Base-by-base conservation (phyloP, 2,888 invertebrate species). In the Acrobasis repandana region DNA sequence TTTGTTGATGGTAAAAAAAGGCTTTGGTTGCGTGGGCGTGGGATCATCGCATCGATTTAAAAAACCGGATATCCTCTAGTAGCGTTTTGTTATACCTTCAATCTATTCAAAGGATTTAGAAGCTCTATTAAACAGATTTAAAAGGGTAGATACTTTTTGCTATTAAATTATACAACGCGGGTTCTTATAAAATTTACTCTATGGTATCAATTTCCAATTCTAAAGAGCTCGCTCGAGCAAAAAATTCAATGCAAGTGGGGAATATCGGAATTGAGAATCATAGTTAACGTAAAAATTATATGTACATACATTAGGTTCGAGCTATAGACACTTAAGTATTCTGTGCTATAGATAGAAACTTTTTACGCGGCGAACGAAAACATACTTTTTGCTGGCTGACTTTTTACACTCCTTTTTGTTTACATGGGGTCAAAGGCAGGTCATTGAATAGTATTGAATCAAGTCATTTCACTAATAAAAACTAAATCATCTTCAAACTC, bases 61-160 rank as follows among this genome's bases (percentile, higher is more conserved):
- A 79, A 79, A 76, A 80, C 85, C 88, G 90, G 90, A 90, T 87
- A 86, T 90, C 89, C 89, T 79, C 65, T 72, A 74, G 72, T 69
- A 61, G 63, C 67, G 74, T 79, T 82, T 79, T 80, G 80, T 82
- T 60, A 60, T 51, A 52, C 43, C 54, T 60, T 51, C n/a, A 50
- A 52, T 52, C 43, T 59, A 10, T 50, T 59, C 50, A 46, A 52
- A 46, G 34, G 46, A 52, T 52, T 51, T 60, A 33, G 43, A 28
- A 18, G 52, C 52, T 47, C 60, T 52, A 33, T 34, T 54, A 47
- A 46, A 18, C 51, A 46, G 60, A 10, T 52, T 59, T n/a, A 43
- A 51, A 51, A 52, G 47, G 15, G 43, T 34, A 47, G 43, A 60
- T 52, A 50, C 51, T 51, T 59, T 58, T 48, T 48, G 15, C 28